Base-by-base conservation (phyloP, 2,113 vertebrate species). In the Alligator sinensis region DNA sequence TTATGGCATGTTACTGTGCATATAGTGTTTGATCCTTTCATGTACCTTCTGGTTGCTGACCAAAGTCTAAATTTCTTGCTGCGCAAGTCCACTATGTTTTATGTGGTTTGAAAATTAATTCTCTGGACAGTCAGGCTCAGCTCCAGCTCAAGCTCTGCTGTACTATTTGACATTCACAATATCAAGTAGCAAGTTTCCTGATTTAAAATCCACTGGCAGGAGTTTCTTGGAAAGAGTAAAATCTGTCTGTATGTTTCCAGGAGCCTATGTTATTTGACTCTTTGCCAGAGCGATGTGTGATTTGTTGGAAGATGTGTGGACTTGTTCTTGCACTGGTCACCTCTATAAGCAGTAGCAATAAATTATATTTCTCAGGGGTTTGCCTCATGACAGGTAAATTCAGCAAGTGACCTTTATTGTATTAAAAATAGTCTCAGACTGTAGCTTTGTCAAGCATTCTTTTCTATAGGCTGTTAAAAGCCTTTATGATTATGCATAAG, bases 131-230 rank as follows among this genome's bases (percentile, higher is more conserved):
- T 60, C 59, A 16, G 59, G 59, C 77, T 21, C n/a, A 34, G 58
- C 38, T 38, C 38, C 38, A 38, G 38, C 38, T 38, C 38, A 38
- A 38, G 38, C 38, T 38, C n/a, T 14, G 28, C 34, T 2, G 34
- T 1, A 70, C 77, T 11, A 5, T 63, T 70, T 11, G 34, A 54
- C 19, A 8, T 10, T 4, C 1, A 0, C 3, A 15, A 4, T 3
- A 3, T 19, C 61, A 9, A 58, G 75, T 30, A 80, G 70, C 9
- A 28, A 80, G 34, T 15, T 13, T 27, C 58, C 1, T 0, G 19
- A 5, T 5, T 3, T 11, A 81, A 66, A 68, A 47, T 25, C 57
- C 2, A 0, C 64, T 47, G 74, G 18, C 24, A 8, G 5, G 25
- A 1, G 1, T 55, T 83, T 25, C 68, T 80, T 34, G 27, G 24